These are phyloP conservation scores for Platypus cylindrus DNA, from an alignment of 2,888 invertebrate genomes.

Conservation along the genomic window DNA sequence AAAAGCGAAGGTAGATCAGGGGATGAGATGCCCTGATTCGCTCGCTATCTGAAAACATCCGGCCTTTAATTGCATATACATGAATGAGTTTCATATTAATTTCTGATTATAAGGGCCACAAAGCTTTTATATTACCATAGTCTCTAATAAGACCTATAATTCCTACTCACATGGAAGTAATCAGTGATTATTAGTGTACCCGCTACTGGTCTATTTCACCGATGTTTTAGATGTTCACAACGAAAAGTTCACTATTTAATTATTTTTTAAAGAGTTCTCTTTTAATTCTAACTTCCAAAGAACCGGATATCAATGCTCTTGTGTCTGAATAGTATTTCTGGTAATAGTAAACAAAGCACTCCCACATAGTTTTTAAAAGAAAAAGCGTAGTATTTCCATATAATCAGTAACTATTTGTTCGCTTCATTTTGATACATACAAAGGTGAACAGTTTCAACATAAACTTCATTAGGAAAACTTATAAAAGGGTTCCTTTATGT, in stretches of 20 bases:
- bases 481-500: constrained; percentile 24
- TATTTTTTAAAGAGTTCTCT: no score
- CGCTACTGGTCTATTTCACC: constrained; percentile 4
- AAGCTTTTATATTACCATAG: constrained; percentile 38
- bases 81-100: constrained; percentile 40
- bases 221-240: constrained; percentile 6
- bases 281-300: no score
- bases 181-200: constrained; percentile 27
- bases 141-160: constrained; percentile 38
- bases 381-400: no score
- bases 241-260: no score
- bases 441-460: constrained; percentile 19
- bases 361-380: no score
- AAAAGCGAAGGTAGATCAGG: constrained; percentile 7
- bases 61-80: constrained; percentile 37
- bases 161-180: constrained; percentile 34
- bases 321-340: no score
- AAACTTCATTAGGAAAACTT: constrained; percentile 19
- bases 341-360: no score
- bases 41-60: constrained; percentile 33
- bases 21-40: constrained; percentile 12
- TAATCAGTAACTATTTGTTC: no score
- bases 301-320: no score
- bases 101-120: constrained; percentile 39
- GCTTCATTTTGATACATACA: constrained; percentile 8